Conservation (phyloP, 2,888 invertebrate species). For the Sthenelais limicola region DNA sequence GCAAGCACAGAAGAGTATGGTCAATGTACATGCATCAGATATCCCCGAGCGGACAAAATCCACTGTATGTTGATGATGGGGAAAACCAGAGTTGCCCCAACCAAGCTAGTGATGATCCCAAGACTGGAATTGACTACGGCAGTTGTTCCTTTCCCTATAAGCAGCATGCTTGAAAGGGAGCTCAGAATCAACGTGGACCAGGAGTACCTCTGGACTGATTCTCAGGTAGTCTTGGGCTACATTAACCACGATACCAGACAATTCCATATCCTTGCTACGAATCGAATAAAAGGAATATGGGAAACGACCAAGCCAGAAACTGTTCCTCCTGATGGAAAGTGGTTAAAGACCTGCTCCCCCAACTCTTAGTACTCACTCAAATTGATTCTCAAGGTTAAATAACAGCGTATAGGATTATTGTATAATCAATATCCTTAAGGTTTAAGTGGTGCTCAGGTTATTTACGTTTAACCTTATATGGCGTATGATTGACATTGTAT, state of each 20-base stretch:
- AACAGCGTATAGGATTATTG: no score
- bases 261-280: constrained; percentile 31
- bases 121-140: constrained; percentile 38
- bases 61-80: constrained; percentile 28
- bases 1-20: constrained; percentile 29
- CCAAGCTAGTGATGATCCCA: constrained; percentile 14
- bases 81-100: constrained; percentile 30
- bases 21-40: constrained; percentile 29
- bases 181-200: background rate
- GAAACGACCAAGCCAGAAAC: constrained; percentile 6
- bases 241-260: constrained; percentile 33
- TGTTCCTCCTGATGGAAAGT: no score
- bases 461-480: no score
- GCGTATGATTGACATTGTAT: no score
- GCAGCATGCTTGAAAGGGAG: constrained; percentile 17
- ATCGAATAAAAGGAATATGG: constrained; percentile 28
- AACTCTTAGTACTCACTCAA: no score
- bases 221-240: constrained; percentile 10
- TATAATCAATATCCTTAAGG: no score
- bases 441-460: no score
- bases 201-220: constrained; percentile 22
- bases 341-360: no score
- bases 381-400: no score
- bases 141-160: constrained; percentile 14
- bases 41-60: constrained; percentile 19